Evolutionary conservation across 2,888 invertebrate genomes (phyloP), one percentile per base, ranked within the genome.

Genomic region (Cyclophora punctaria): DNA sequence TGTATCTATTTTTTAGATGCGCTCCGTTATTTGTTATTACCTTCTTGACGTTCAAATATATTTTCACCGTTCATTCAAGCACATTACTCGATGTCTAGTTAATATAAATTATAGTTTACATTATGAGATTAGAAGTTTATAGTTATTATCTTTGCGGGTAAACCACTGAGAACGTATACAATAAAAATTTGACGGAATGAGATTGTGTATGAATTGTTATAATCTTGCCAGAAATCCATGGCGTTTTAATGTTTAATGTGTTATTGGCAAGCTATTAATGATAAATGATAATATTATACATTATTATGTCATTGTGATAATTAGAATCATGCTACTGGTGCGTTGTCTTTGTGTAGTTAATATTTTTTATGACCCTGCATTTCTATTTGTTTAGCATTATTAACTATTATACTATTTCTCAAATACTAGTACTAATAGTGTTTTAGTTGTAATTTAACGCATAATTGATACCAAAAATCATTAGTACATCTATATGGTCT

Each of bases 251-350:
- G 79, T 83, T 82, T 66, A 71, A 75, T 81, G 78, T 83, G 73
- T 77, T 80, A 78, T 80, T 76, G 80, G 78, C 78, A 77, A 75
- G 78, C 63, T 79, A 73, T 75, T 57, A 68, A 68, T 66, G 67
- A 71, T 69, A 57, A 53, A 55, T 45, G 53, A 46, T 53, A 56
- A 62, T 60, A 67, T 64, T 44, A 44, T 64, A 65, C 69, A 68
- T 68, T 67, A 69, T 73, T 73, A 78, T 75, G 75, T 81, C 69
- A 80, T 78, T 81, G 84, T 87, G 85, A 86, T 86, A 86, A 79
- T 64, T 71, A 75, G 78, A 69, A 75, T 79, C 75, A 76, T 76
- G 71, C 74, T 75, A 73, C 73, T 75, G 75, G 73, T 75, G 79
- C 79, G 73, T 68, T 69, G 67, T 72, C 67, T 64, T 68, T 64